Conservation (phyloP, 2,797 vertebrate species). For the Alcedo quadribrachys region DNA sequence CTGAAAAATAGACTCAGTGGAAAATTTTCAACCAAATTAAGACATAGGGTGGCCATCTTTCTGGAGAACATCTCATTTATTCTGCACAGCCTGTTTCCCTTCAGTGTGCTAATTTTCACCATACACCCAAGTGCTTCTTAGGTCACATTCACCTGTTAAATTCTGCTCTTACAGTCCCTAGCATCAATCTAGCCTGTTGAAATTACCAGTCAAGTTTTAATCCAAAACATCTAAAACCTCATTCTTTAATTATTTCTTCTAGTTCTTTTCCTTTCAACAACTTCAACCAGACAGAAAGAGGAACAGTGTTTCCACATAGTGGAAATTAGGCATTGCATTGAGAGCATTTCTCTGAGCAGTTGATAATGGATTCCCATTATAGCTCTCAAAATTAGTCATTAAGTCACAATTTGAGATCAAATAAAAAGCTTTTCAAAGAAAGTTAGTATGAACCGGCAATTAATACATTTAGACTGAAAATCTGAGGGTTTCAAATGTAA, state of each 20-base stretch:
- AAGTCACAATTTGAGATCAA: conserved; percentile 23
- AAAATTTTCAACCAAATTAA: not conserved
- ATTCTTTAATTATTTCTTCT: conserved; percentile 1
- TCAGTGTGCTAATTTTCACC: not conserved
- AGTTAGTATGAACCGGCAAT: conserved; percentile 21
- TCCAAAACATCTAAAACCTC: not conserved
- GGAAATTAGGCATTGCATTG: conserved; percentile 16
- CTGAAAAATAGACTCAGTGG: not conserved
- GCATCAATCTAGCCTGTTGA: not conserved
- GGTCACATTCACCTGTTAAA: not conserved
- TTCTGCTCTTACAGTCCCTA: not conserved
- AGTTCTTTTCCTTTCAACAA: not conserved
- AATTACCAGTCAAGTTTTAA: not conserved
- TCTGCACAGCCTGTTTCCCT: not conserved
- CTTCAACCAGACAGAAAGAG: not conserved
- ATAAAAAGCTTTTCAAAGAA: conserved; percentile 40
- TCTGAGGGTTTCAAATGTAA: not conserved
- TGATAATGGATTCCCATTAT: conserved; percentile 48
- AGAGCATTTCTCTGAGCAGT: conserved; percentile 4
- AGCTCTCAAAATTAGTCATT: conserved; percentile 40
- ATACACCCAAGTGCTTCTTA: not conserved
- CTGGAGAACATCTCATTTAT: not conserved
- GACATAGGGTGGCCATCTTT: not conserved
- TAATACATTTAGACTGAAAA: conserved; percentile 32
- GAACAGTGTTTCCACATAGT: not conserved